Percentiles rank a stretch among this genome's conserved stretches.
These are phyloP conservation scores for Catajapyx aquilonaris DNA, from an alignment of 1,140 invertebrate species.

Conservation along the genomic window DNA sequence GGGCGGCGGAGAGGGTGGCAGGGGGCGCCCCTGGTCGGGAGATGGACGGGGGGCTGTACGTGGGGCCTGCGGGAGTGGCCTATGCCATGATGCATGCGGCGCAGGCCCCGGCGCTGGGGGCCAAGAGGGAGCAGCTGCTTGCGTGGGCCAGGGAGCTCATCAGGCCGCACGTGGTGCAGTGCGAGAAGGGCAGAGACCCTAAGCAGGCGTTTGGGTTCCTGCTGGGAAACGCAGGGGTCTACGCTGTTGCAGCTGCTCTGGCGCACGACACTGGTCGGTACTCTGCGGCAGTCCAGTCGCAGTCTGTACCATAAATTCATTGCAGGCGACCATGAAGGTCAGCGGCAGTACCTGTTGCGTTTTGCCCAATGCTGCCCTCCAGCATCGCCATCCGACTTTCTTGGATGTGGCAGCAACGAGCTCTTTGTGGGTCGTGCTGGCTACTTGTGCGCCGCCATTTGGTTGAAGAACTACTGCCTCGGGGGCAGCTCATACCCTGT, in stretches of 20 bases:
- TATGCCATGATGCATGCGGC: constrained; percentile 23
- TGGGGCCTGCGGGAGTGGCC: constrained; percentile 24
- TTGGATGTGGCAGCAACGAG: constrained; percentile 54
- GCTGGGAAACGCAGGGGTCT: constrained; percentile 22
- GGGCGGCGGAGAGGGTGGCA: not conserved
- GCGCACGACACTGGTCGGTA: constrained; percentile 12
- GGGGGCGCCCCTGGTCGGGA: constrained; percentile 7
- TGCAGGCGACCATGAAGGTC: constrained; percentile 11
- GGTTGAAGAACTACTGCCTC: constrained; percentile 36
- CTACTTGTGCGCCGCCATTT: constrained; percentile 50
- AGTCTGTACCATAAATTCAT: constrained; percentile 3
- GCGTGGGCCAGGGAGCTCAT: constrained; percentile 15
- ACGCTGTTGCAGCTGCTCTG: constrained; percentile 20
- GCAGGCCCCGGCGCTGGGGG: constrained; percentile 12
- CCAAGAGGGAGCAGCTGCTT: constrained; percentile 14
- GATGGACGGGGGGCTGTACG: constrained; percentile 25
- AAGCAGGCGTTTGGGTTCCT: constrained; percentile 19
- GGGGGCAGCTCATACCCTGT: constrained; percentile 43
- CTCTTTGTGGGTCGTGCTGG: constrained; percentile 62
- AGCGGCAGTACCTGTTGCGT: constrained; percentile 13
- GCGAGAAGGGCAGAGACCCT: constrained; percentile 7
- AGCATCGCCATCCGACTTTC: constrained; percentile 31
- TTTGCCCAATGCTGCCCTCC: constrained; percentile 17
- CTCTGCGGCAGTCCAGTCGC: too few species aligned
- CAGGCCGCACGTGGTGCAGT: constrained; percentile 2